Percentiles rank a stretch among this genome's conserved stretches.
Evolutionary conservation across 2,888 invertebrate genomes (phyloP).

Genomic region (Temnothorax rugatulus): DNA sequence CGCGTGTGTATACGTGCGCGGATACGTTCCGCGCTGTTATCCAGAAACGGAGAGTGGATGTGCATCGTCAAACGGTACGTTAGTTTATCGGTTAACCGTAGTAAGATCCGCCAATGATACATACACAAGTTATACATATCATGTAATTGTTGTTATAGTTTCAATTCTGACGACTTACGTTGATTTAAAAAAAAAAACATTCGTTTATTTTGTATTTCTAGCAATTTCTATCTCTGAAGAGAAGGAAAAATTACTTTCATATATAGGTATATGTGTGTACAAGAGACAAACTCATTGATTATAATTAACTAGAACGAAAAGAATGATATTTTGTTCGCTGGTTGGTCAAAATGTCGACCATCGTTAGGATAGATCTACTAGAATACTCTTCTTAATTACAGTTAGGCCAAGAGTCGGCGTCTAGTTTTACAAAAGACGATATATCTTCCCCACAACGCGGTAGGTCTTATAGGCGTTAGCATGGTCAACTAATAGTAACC

Average conservation of each 20-base stretch:
- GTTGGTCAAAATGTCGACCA: not conserved
- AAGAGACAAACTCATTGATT: not conserved
- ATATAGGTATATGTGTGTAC: too few species aligned
- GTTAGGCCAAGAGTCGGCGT: slow-evolving; percentile 61
- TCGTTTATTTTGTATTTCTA: not conserved
- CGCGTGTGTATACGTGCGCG: slow-evolving; percentile 8
- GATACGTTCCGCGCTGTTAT: slow-evolving; percentile 53
- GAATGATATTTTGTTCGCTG: not conserved
- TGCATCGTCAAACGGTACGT: slow-evolving; percentile 77
- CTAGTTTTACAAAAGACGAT: slow-evolving; percentile 75
- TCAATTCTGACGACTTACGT: not conserved
- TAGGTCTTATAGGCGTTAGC: slow-evolving; percentile 79
- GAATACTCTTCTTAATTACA: slow-evolving; percentile 64
- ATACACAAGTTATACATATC: not conserved
- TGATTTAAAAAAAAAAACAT: not conserved
- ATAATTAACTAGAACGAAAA: slow-evolving; percentile 1
- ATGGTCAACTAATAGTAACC: slow-evolving; percentile 80
- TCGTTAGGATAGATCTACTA: not conserved
- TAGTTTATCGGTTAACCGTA: slow-evolving; percentile 79
- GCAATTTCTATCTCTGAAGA: not conserved
- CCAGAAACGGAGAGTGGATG: slow-evolving; percentile 58
- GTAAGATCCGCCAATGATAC: slow-evolving; percentile 76
- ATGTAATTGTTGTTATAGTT: not conserved
- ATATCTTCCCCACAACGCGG: slow-evolving; percentile 77
- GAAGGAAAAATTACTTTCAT: not conserved